phyloP scores from a whole-genome alignment of 2,113 vertebrate species.

The Cephalopterus ornatus region DNA sequence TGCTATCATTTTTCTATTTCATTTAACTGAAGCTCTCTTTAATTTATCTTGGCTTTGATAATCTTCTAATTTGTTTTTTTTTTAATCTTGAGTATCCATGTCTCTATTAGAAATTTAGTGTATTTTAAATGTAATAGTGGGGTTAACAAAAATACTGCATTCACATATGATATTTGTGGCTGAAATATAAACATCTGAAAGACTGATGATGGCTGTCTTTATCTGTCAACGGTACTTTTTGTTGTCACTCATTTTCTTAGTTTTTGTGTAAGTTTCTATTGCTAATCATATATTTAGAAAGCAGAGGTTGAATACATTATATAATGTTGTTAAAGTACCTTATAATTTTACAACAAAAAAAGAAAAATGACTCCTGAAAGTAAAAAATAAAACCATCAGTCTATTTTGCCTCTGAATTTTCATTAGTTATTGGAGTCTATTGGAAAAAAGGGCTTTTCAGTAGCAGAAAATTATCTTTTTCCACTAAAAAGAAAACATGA shows the following conservation, averaged over 20 bases:
- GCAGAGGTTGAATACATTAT: neutral
- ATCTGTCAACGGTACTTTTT: neutral
- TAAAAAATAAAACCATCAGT: neutral
- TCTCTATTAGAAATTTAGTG: neutral
- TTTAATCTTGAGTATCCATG: neutral
- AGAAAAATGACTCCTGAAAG: neutral
- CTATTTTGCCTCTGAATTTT: neutral
- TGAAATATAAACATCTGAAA: neutral
- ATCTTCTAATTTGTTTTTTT: neutral
- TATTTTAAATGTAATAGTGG: neutral
- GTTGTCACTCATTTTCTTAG: neutral
- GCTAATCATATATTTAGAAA: neutral
- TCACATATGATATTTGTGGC: neutral
- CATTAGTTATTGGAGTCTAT: neutral
- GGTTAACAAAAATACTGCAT: neutral
- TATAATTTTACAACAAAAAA: neutral
- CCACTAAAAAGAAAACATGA: neutral
- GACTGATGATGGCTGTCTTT: neutral
- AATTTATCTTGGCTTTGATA: neutral
- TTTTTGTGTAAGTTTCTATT: neutral
- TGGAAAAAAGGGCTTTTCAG: neutral
- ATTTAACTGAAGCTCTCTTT: neutral
- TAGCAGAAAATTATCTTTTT: neutral
- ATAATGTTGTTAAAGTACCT: neutral
- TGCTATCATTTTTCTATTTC: neutral